A percentile compares a stretch with the other conserved stretches of the same genome.
phyloP scores from a whole-genome alignment of 2,888 invertebrate species.

The Polymixis lichenea region DNA sequence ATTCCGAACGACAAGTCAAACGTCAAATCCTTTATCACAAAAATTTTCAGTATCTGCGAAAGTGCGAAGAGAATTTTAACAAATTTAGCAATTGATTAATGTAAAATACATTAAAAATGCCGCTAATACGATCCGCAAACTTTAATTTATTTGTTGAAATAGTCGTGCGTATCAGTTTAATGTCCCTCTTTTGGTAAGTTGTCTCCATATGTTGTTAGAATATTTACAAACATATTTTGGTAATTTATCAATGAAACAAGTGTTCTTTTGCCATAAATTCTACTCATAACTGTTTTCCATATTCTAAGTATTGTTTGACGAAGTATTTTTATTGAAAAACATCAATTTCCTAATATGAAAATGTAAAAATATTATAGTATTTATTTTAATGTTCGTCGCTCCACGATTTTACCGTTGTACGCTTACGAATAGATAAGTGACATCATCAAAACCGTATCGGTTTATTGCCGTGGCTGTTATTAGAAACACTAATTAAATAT shows the following conservation, averaged over 20 bases:
- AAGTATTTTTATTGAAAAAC: neutral
- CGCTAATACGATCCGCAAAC: constrained; percentile 85
- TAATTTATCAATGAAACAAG: constrained; percentile 69
- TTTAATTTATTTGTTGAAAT: constrained; percentile 88
- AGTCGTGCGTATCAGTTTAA: constrained; percentile 84
- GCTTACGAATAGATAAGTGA: constrained; percentile 23
- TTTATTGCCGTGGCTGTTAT: neutral
- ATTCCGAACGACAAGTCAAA: constrained; percentile 68
- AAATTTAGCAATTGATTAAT: constrained; percentile 50
- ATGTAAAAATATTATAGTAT: neutral
- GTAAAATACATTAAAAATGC: constrained; percentile 77
- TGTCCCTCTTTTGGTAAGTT: constrained; percentile 90
- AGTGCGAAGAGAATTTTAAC: constrained; percentile 42
- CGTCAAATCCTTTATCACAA: constrained; percentile 64
- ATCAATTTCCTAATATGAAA: constrained; percentile 18
- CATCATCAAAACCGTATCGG: constrained; percentile 32
- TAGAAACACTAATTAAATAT: neutral
- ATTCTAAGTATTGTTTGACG: neutral
- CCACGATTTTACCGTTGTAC: constrained; percentile 25
- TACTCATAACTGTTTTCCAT: neutral
- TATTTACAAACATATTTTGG: constrained; percentile 55
- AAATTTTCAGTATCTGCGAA: constrained; percentile 53
- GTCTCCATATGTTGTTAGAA: constrained; percentile 73
- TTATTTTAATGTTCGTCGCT: constrained; percentile 17
- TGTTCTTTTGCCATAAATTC: neutral